Evolutionary conservation across 2,888 invertebrate genomes (phyloP), one percentile per base, ranked within the genome.

Genomic region (Zygogramma bicolorata): DNA sequence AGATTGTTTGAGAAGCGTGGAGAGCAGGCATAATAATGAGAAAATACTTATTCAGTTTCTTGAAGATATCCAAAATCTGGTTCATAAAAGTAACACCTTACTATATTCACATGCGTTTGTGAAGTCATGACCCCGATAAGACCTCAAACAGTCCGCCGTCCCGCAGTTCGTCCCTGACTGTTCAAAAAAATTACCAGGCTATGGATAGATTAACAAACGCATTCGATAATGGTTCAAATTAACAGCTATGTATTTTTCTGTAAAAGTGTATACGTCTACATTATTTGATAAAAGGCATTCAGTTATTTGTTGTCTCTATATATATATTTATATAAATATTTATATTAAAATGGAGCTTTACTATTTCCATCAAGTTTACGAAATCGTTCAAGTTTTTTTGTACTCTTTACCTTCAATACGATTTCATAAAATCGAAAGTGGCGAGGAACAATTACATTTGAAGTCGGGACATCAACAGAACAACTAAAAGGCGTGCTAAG

Each of bases 221-320:
- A 69, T 73, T 75, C 73, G 76, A 78, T 78, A 77, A 79, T 78
- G 75, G 78, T 82, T 81, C 81, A 85, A 86, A 86, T 84, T 83
- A 86, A 85, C 84, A 84, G 84, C 85, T 85, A 85, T 81, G 78
- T 84, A 79, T 75, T 75, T 81, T 84, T 82, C 84, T 86, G 87
- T 87, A 87, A 87, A 87, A 86, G 87, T 86, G 86, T 81, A 86
- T 87, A 86, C 86, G 84, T 86, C 87, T 86, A 87, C 86, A 86
- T 85, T 86, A 86, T 86, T 86, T 86, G 84, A 84, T 86, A 86
- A 87, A 84, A 87, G 87, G 87, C 87, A 87, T 86, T 87, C 86
- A 85, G 85, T 87, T 87, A 86, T 87, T 87, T 86, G 86, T 87
- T 86, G 85, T 86, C 81, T 83, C 82, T 82, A 83, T 81, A 79